Evolutionary conservation across 1,140 invertebrate genomes (phyloP), one percentile per base, ranked within the genome.

Genomic region (Pseudomyrmex pallidus): DNA sequence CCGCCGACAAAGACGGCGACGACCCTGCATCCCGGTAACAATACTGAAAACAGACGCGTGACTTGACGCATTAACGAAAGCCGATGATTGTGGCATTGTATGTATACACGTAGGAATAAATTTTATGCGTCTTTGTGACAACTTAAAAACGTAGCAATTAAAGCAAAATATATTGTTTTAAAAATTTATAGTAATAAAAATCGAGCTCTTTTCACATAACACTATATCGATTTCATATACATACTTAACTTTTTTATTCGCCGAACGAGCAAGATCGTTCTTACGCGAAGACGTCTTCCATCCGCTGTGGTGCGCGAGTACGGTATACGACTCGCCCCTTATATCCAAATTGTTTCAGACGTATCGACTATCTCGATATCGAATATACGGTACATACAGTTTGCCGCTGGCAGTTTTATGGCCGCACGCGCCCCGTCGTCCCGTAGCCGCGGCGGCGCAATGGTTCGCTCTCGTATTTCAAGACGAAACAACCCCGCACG

Each of bases 401-500:
- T 67, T 35, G 17, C 52, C 62, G 20, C 62, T 67, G 64, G 50
- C 64, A 63, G 82, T 86, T 86, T 86, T 73, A 85, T 25, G 35
- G 48, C 17, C 44, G n/a, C 50, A 46, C 61, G 13, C 74, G 35
- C 35, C 35, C 22, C 48, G 44, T 80, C 77, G 68, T 85, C 80
- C 35, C 62, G 12, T 59, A 77, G 46, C 74, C 20, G 50, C 52
- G 70, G 50, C 48, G n/a, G 44, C 52, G 76, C 35, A 35, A 78
- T 54, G 35, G 67, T 46, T 12, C 52, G 17, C 0, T 44, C 22
- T n/a, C 52, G 57, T 86, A 74, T 74, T 86, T 86, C 85, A 82
- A 74, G 50, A 48, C 56, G 68, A 72, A 63, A 86, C 76, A 76
- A 68, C 83, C 44, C 74, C 17, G 2, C 12, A 56, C 67, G n/a